phyloP scores from a whole-genome alignment of 2,797 vertebrate species.

The Perodicticus potto region DNA sequence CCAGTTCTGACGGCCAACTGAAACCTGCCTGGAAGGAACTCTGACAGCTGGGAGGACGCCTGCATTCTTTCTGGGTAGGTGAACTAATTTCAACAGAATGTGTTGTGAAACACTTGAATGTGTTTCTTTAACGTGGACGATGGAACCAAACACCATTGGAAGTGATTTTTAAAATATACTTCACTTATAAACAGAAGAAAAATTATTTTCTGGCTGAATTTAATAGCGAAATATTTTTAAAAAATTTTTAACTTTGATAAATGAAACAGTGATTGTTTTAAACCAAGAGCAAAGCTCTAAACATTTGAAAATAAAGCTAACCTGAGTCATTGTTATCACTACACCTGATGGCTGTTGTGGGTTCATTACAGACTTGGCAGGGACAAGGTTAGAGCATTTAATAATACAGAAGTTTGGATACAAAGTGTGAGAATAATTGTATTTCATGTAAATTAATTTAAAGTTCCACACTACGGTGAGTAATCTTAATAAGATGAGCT shows the following conservation, averaged over 20 bases:
- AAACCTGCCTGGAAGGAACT: slow-evolving; percentile 58
- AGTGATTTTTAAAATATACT: slow-evolving; percentile 36
- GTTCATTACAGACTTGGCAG: neutral
- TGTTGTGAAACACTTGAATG: slow-evolving; percentile 48
- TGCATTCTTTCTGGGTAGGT: slow-evolving; percentile 47
- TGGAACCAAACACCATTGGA: slow-evolving; percentile 19
- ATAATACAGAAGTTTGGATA: neutral
- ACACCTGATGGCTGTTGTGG: neutral
- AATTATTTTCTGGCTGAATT: slow-evolving; percentile 18
- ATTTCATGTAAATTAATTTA: slow-evolving; percentile 7
- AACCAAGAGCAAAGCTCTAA: slow-evolving; percentile 3
- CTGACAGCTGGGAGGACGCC: slow-evolving; percentile 25
- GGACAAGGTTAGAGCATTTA: neutral
- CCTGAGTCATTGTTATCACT: neutral
- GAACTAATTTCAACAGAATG: slow-evolving; percentile 61
- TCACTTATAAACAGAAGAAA: slow-evolving; percentile 41
- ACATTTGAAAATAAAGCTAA: slow-evolving; percentile 43
- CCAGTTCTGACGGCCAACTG: neutral
- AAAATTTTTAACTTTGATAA: slow-evolving; percentile 5
- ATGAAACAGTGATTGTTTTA: slow-evolving; percentile 36
- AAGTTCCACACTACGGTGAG: neutral
- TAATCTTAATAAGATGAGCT: neutral
- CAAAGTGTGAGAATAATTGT: neutral
- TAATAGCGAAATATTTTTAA: neutral
- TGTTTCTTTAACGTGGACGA: slow-evolving; percentile 48